Percentiles rank a stretch among this genome's conserved stretches.
Conservation (phyloP, 2,888 invertebrate species). For the Sphaerophoria taeniata region DNA sequence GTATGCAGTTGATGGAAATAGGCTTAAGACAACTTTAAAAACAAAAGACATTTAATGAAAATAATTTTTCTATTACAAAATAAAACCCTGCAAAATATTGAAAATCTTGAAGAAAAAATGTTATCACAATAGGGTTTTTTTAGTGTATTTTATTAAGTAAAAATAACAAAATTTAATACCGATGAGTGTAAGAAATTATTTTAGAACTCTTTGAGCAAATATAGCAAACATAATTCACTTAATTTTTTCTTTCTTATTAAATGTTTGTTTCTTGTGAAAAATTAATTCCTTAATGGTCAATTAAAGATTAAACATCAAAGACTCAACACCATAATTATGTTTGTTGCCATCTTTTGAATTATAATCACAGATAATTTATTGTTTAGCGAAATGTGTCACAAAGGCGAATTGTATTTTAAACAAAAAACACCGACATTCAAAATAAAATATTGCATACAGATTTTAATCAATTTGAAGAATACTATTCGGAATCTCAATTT, state of each 20-base stretch:
- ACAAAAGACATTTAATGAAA: too few relatives aligned
- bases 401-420: constrained; percentile 22
- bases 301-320: constrained; percentile 55
- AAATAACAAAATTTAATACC: too few relatives aligned
- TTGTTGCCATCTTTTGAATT: constrained; percentile 45
- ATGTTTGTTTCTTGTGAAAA: neutral
- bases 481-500: neutral
- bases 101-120: too few relatives aligned
- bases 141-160: too few relatives aligned
- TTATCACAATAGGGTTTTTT: too few relatives aligned
- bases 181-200: neutral
- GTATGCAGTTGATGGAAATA: neutral
- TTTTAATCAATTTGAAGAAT: constrained; percentile 12
- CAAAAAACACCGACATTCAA: constrained; percentile 19
- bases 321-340: constrained; percentile 40
- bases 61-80: too few relatives aligned
- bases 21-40: too few relatives aligned
- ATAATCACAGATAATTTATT: constrained; percentile 49
- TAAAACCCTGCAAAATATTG: too few relatives aligned
- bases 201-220: neutral
- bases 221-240: neutral
- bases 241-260: neutral
- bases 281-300: constrained; percentile 38
- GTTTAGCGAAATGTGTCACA: constrained; percentile 51
- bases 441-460: constrained; percentile 16